Conservation (phyloP, 2,113 vertebrate species). For the Megaleporinus macrocephalus region DNA sequence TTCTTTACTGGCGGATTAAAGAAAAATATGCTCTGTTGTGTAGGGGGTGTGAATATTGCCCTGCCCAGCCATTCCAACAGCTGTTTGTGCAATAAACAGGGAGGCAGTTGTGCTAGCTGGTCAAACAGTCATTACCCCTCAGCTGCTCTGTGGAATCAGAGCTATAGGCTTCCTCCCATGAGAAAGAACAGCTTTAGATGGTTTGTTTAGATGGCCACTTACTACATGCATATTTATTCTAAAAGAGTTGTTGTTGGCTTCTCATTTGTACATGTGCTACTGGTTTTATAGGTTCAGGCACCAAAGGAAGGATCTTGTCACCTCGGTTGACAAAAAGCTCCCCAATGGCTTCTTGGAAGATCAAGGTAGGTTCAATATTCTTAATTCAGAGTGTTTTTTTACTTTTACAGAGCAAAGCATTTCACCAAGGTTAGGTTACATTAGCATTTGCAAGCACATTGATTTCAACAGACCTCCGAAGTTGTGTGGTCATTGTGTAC, state of each 20-base stretch:
- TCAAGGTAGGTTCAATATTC: conserved; percentile 81
- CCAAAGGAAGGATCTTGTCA: conserved; percentile 90
- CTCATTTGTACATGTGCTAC: conserved; percentile 17
- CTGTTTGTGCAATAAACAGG: conserved; percentile 37
- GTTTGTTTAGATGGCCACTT: conserved; percentile 41
- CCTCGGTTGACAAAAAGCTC: conserved; percentile 91
- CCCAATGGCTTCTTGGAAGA: conserved; percentile 96
- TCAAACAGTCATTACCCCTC: conserved; percentile 36
- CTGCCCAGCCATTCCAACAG: conserved; percentile 28
- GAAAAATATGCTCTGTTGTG: not conserved
- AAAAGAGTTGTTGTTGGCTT: conserved; percentile 14
- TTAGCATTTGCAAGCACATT: too few relatives aligned
- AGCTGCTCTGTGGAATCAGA: conserved; percentile 50
- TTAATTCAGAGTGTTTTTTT: not conserved
- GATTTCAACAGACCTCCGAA: too few relatives aligned
- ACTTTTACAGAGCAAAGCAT: too few relatives aligned
- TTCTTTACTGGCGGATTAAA: not conserved
- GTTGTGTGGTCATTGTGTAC: too few relatives aligned
- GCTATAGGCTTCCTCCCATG: conserved; percentile 69
- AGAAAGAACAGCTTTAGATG: conserved; percentile 82
- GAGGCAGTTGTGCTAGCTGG: conserved; percentile 44
- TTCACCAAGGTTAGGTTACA: too few relatives aligned
- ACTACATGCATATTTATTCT: not conserved
- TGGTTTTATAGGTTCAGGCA: conserved; percentile 87
- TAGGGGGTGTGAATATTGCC: conserved; percentile 2